Conservation (phyloP, 2,888 invertebrate species). For the Oxycera nigricornis region DNA sequence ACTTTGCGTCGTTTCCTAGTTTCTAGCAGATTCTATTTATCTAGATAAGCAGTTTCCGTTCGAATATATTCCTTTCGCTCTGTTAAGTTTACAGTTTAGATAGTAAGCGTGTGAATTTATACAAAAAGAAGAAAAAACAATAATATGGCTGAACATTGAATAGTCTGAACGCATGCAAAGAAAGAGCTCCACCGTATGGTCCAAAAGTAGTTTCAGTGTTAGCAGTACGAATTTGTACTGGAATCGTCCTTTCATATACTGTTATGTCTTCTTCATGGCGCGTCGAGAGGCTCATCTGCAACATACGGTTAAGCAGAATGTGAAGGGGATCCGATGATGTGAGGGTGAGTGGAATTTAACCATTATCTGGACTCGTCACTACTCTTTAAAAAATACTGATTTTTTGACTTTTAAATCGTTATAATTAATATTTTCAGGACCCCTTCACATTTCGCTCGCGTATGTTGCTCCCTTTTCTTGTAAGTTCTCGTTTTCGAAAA, state of each 20-base stretch:
- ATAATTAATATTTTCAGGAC: too few species aligned
- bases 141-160: neutral
- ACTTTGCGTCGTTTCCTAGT: conserved; percentile 12
- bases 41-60: neutral
- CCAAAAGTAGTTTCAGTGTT: conserved; percentile 44
- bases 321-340: too few species aligned
- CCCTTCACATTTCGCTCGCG: too few species aligned
- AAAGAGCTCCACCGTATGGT: conserved; percentile 47
- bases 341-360: too few species aligned
- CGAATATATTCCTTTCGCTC: conserved; percentile 5
- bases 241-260: conserved; percentile 29
- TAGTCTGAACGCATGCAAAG: conserved; percentile 23
- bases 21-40: conserved; percentile 12
- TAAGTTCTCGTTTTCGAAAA: too few species aligned
- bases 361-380: too few species aligned
- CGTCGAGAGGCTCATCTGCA: too few species aligned
- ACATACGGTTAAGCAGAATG: too few species aligned
- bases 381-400: too few species aligned
- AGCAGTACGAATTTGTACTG: conserved; percentile 41
- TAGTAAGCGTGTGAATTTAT: conserved; percentile 26
- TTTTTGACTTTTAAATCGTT: too few species aligned
- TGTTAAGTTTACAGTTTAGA: conserved; percentile 14
- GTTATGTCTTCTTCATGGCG: too few species aligned
- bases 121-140: neutral
- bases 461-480: too few species aligned